These are phyloP conservation scores for Phyllostomus hastatus DNA, from an alignment of 2,113 vertebrate genomes.

Conservation along the genomic window DNA sequence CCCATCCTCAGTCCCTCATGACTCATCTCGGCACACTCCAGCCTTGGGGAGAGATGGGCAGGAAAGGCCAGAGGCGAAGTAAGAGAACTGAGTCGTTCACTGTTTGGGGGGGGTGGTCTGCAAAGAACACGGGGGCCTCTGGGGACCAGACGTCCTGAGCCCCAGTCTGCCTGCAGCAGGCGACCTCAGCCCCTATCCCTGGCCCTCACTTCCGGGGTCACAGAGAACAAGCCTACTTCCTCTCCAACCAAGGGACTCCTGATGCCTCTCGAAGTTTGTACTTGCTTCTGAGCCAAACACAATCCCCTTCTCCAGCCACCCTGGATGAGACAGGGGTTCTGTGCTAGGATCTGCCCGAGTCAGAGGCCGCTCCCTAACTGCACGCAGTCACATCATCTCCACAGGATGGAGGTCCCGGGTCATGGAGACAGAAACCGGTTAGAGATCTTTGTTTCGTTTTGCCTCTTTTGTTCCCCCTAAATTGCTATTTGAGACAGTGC, in stretches of 20 bases:
- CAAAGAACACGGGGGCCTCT: not conserved
- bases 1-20: too few species aligned
- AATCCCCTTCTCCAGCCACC: not conserved
- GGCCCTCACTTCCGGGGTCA: not conserved
- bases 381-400: not conserved
- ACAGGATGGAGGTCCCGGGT: not conserved
- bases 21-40: not conserved
- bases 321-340: not conserved
- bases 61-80: not conserved
- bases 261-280: not conserved
- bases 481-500: not conserved
- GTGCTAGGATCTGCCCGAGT: not conserved
- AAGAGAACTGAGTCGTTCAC: not conserved
- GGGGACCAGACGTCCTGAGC: not conserved
- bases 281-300: not conserved
- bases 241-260: not conserved
- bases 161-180: not conserved
- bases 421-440: not conserved
- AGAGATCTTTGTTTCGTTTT: not conserved
- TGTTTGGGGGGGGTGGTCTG: accelerated
- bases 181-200: not conserved
- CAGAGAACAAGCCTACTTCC: not conserved
- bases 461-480: not conserved
- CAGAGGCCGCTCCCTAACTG: not conserved
- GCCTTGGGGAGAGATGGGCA: not conserved